Base-by-base conservation (phyloP, 2,888 invertebrate genomes). In the Drosophila suboccidentalis region DNA sequence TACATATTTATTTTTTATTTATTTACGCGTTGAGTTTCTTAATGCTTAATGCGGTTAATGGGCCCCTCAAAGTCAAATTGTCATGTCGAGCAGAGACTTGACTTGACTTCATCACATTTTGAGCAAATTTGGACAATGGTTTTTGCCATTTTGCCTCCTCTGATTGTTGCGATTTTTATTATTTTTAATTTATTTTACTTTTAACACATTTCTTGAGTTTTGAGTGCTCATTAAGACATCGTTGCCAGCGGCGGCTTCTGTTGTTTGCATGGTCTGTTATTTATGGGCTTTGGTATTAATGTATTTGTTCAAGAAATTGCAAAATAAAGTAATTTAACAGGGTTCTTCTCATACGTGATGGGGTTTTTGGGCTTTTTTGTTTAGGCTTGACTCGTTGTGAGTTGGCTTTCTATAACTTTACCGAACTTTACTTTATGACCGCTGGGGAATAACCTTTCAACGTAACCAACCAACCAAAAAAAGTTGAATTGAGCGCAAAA, bases 141-240 rank as follows among this genome's bases (percentile, higher is more conserved):
- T 39, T 39, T 60, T 54, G 57, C 46, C 19, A 34, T 39, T 61
- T 53, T 43, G 13, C 6, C 39, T n/a, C 4, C 13, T 43, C 4
- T 3, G 11, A 29, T n/a, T 54, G 19, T 64, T 59, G 22, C 44
- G 15, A 49, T 54, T 65, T 38, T 34, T 54, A 43, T 41, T 44
- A 53, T 10, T 36, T 26, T 44, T 34, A 9, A 5, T 26, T 32
- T 36, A n/a, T 26, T 34, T 15, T 26, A 26, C 53, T 61, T 67
- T 39, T 32, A 32, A 58, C 58, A 58, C 46, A 63, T 71, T 69
- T 64, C 41, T 59, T 44, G 57, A 62, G 34, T 47, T 70, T 79
- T 47, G 53, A 80, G 79, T 64, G 81, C 83, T 82, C 79, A 82
- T 82, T 83, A 81, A 74, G 77, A 62, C 43, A 47, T 34, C 41